Evolutionary conservation across 2,888 invertebrate genomes (phyloP), one percentile per base, ranked within the genome.

Genomic region (Troides aeacus): DNA sequence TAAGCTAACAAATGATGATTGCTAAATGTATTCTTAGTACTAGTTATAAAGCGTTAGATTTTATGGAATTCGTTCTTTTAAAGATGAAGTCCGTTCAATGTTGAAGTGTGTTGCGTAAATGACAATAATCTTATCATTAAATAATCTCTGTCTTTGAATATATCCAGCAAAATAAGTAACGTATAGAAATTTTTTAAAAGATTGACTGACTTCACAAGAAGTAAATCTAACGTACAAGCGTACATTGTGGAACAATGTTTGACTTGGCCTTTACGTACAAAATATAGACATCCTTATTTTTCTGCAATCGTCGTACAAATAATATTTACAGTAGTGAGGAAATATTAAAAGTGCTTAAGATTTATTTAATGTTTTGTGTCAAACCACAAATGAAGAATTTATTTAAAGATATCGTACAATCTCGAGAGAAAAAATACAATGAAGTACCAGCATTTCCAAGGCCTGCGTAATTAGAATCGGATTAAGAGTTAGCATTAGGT

Each of bases 341-440:
- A 58, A 18, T 23, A 57, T 53, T 42, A 7, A 0, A 24, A 60
- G 30, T 30, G 30, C n/a, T 23, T 39, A 39, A 67, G 66, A 67
- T 64, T 46, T 60, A 70, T 70, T 53, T 63, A 15, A 39, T 42
- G 18, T 7, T 57, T 24, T 23, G 57, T 30, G 46, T 23, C 23
- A 59, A 66, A 62, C 62, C 66, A 66, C 66, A 58, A 62, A 62
- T 46, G 17, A 62, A 57, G 62, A 70, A 62, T 70, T 70, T 71
- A 69, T 71, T 68, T 71, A 72, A 73, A 73, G 69, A 74, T 71
- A 72, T 73, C 71, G 72, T 72, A 70, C 72, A 76, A 74, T 76
- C 74, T 74, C 71, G 73, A 74, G 70, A 74, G 74, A 74, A 72
- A 76, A 73, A 62, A 72, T 74, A 69, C 70, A 50, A 66, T 62